Conservation (phyloP, 2,888 invertebrate species). For the Pachymerium ferrugineum region DNA sequence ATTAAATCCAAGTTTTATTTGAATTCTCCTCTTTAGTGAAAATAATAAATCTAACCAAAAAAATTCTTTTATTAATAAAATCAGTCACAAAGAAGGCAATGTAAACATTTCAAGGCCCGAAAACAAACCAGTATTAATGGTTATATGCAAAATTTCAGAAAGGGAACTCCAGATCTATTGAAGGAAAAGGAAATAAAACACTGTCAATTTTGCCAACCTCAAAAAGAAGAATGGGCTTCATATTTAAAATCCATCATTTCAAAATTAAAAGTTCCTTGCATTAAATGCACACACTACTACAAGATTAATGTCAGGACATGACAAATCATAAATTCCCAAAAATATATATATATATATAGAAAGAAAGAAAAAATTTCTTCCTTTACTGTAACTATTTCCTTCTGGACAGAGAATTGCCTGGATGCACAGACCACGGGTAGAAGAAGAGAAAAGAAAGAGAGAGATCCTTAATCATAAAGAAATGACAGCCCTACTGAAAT, state of each 20-base stretch:
- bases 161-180: background rate
- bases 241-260: slow-evolving; percentile 13
- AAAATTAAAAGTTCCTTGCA: background rate
- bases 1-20: no score
- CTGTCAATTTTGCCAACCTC: slow-evolving; percentile 13
- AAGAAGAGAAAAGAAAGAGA: no score
- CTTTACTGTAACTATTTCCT: background rate
- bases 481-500: slow-evolving; percentile 4
- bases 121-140: background rate
- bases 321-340: background rate
- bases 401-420: slow-evolving; percentile 13
- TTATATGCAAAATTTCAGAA: background rate
- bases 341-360: background rate
- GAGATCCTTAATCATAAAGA: slow-evolving; percentile 13
- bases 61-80: background rate
- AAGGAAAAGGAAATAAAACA: background rate
- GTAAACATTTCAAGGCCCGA: background rate
- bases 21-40: no score
- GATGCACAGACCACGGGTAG: background rate
- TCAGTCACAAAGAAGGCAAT: background rate
- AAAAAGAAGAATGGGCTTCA: background rate
- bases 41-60: background rate
- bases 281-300: background rate
- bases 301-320: slow-evolving; percentile 5
- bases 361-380: background rate